Base-by-base conservation (phyloP, 2,113 vertebrate genomes). In the Equus quagga region DNA sequence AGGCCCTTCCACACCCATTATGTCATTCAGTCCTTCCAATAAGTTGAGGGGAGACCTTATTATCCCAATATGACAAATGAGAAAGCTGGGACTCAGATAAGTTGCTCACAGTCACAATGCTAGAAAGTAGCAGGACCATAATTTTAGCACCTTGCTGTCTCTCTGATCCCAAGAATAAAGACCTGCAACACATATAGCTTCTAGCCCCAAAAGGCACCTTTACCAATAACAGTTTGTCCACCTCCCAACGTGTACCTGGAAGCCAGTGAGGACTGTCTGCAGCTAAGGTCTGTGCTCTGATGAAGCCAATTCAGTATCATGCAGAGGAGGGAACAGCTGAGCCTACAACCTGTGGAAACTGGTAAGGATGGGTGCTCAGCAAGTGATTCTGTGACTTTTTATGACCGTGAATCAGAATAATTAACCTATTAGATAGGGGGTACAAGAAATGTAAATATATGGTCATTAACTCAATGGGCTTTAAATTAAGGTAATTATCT, bases 321-420 rank as follows among this genome's bases (percentile, higher is more conserved):
- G 18, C 46, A 72, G 21, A 91, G 26, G 21, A 81, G 46, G 31
- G 33, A 67, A 60, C 82, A 94, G 85, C 54, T 76, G 26, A 18
- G 23, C 9, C 41, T 33, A 24, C 79, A 69, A 18, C 79, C 93
- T 73, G 31, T 60, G 65, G 33, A 65, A 92, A 84, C 36, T 17
- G 18, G 78, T 41, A 54, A 89, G 67, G 81, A 78, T 51, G 62
- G 60, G 14, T 72, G 13, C 26, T 94, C 86, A 93, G 82, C 85
- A 88, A 96, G 94, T 28, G 49, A 18, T 58, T 92, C 51, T 70
- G 28, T 51, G 69, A 51, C 78, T 93, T 94, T 89, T 72, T 85
- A 91, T 28, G 65, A 44, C 49, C 58, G 26, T 93, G 95, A 98
- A 91, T 96, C 85, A 97, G 78, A 94, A 95, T 92, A 80, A 84